Base-by-base conservation (phyloP, 2,113 vertebrate species). In the Cyanoramphus novaezelandiae region DNA sequence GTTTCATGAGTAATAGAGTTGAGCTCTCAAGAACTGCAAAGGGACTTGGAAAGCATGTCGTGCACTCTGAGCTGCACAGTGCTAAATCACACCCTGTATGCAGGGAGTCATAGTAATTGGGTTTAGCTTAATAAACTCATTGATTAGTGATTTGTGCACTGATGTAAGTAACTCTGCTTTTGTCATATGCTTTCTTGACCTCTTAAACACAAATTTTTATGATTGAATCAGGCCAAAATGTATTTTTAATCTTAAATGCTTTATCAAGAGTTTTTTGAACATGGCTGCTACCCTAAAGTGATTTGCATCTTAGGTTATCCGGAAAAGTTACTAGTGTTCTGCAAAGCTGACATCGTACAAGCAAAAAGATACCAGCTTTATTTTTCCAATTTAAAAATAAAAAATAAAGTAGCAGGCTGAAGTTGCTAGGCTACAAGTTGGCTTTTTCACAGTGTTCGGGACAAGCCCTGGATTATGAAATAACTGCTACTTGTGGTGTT, bases 101-200 rank as follows among this genome's bases (percentile, higher is more conserved):
- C 57, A 53, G 68, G 25, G 46, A 83, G 43, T 53, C 21, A 19
- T 3, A 81, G 46, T 44, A 74, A 18, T 39, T 78, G 6, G 31
- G 33, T 91, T 81, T 91, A 47, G 39, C 8, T 6, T 57, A 69
- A 77, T 53, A 71, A 33, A 65, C 9, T 70, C 50, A 19, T 62
- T 1, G n/a, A 78, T 88, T 29, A 86, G 50, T 0, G 0, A 10
- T 55, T 74, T 67, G 11, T 76, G 67, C 5, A 11, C 43, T 2
- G 2, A 18, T 31, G 8, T 72, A 76, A 82, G 41, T 77, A 79
- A 39, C 17, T 84, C 35, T 65, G 41, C 44, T 85, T 91, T 71
- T 90, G 50, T 65, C 41, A n/a, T 46, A 17, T 59, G 53, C 43
- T 33, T 47, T 80, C 20, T 39, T 84, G 52, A 75, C 57, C 44